Percentiles rank a stretch among this genome's conserved stretches.
Conservation (phyloP, 2,797 vertebrate species). For the Urosaurus nigricauda region DNA sequence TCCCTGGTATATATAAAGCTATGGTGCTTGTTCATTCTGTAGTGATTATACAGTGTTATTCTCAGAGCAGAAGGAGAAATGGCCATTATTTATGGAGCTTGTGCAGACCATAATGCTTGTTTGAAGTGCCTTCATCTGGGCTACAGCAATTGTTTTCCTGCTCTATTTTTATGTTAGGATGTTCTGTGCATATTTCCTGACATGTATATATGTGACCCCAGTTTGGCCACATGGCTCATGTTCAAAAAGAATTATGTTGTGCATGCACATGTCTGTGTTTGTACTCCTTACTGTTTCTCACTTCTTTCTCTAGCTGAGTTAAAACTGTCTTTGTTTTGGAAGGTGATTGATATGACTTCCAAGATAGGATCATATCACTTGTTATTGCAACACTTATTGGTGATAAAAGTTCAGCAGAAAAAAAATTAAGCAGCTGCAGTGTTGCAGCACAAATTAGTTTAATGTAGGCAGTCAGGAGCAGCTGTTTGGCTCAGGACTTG, state of each 20-base stretch:
- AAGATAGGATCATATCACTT: conserved; percentile 79
- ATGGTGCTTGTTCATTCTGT: neutral
- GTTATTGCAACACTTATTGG: conserved; percentile 86
- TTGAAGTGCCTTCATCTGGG: conserved; percentile 64
- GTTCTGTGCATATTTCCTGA: neutral
- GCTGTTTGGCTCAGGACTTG: conserved; percentile 86
- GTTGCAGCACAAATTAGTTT: conserved; percentile 89
- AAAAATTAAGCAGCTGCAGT: conserved; percentile 88
- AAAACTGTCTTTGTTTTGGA: conserved; percentile 75
- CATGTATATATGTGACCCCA: neutral
- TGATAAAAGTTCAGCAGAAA: conserved; percentile 84
- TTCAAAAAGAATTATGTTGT: conserved; percentile 14
- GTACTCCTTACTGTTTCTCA: conserved; percentile 2
- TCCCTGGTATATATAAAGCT: neutral
- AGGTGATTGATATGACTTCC: conserved; percentile 79
- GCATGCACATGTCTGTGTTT: neutral
- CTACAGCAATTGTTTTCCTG: conserved; percentile 52
- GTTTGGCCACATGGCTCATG: conserved; percentile 38
- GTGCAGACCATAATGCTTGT: conserved; percentile 13
- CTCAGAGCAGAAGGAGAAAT: conserved; percentile 2
- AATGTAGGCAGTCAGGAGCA: conserved; percentile 89
- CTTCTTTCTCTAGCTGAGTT: conserved; percentile 37
- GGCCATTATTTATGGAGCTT: neutral
- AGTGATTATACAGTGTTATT: conserved; percentile 11
- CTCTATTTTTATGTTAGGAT: conserved; percentile 55